Evolutionary conservation across 2,113 vertebrate species (phyloP).

Genomic region (Tragulus kanchil): DNA sequence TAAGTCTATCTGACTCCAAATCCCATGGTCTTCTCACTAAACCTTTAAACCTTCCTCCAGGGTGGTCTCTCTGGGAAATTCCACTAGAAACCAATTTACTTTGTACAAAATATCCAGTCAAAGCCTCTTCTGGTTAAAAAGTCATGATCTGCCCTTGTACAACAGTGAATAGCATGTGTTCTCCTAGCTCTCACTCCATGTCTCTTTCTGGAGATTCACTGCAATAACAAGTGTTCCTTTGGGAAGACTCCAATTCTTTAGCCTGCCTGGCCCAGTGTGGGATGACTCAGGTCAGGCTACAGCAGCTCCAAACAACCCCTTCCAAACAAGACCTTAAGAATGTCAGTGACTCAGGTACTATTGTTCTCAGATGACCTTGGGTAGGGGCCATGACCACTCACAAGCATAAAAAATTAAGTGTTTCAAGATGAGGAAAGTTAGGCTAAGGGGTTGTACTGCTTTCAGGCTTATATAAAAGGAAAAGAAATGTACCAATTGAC

Average conservation of each 20-base stretch:
- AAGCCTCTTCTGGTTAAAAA: conserved; percentile 55
- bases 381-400: conserved; percentile 46
- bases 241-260: conserved; percentile 64
- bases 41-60: conserved; percentile 23
- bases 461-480: neutral
- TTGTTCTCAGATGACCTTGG: conserved; percentile 77
- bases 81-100: neutral
- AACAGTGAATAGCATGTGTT: neutral
- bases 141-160: neutral
- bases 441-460: neutral
- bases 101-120: conserved; percentile 10
- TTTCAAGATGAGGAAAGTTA: neutral
- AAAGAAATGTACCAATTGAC: neutral
- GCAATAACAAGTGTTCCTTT: conserved; percentile 47
- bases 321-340: conserved; percentile 62
- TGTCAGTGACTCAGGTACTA: conserved; percentile 41
- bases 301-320: conserved; percentile 55
- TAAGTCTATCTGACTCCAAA: neutral
- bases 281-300: conserved; percentile 62
- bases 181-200: neutral
- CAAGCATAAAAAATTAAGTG: conserved; percentile 49
- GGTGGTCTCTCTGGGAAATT: conserved; percentile 47
- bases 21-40: conserved; percentile 23
- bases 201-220: conserved; percentile 51
- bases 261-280: conserved; percentile 48